Percentiles rank a stretch among this genome's conserved stretches.
Evolutionary conservation across 2,888 invertebrate genomes (phyloP).

Genomic region (Epinotia brunnichana): DNA sequence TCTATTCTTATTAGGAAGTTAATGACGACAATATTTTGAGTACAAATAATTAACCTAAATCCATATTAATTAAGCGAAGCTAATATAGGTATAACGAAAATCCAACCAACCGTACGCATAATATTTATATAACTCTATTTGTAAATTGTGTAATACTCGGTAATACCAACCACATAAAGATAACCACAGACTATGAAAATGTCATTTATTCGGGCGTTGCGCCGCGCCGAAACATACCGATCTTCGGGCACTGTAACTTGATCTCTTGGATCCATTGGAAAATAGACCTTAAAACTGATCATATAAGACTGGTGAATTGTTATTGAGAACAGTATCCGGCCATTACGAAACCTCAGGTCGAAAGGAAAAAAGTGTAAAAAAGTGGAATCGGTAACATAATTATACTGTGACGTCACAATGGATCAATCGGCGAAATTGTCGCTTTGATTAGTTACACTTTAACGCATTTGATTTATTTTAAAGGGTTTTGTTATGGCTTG

Average conservation of each 20-base stretch:
- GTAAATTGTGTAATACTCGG: slow-evolving; percentile 35
- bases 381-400: slow-evolving; percentile 43
- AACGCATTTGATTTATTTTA: slow-evolving; percentile 21
- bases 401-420: slow-evolving; percentile 53
- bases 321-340: slow-evolving; percentile 48
- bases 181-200: slow-evolving; percentile 33
- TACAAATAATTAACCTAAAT: slow-evolving; percentile 15
- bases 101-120: slow-evolving; percentile 26
- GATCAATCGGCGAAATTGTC: slow-evolving; percentile 54
- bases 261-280: slow-evolving; percentile 7
- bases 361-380: slow-evolving; percentile 62
- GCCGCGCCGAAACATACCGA: slow-evolving; percentile 26
- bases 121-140: slow-evolving; percentile 32
- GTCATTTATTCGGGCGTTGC: slow-evolving; percentile 29
- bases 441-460: slow-evolving; percentile 53
- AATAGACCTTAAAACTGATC: not conserved
- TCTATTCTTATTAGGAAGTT: slow-evolving; percentile 9
- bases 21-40: slow-evolving; percentile 22
- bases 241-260: slow-evolving; percentile 16
- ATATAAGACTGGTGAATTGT: not conserved
- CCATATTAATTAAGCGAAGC: slow-evolving; percentile 22
- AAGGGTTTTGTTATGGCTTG: not conserved
- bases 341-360: slow-evolving; percentile 58
- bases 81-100: slow-evolving; percentile 29
- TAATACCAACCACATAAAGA: slow-evolving; percentile 35